Conservation (phyloP, 2,888 invertebrate species). For the Drosophila prolongata region DNA sequence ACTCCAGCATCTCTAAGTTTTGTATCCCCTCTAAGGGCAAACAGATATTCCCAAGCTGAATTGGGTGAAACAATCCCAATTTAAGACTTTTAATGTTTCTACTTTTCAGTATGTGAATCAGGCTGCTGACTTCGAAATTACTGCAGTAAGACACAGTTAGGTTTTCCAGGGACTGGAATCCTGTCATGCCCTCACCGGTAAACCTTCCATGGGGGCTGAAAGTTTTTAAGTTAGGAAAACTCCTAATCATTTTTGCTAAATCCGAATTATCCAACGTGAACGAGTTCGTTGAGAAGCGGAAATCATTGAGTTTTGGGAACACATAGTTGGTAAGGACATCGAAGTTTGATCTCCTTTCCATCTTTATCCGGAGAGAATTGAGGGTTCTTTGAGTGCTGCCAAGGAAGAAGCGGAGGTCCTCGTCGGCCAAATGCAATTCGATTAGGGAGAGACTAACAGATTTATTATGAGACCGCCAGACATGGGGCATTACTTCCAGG, state of each 20-base stretch:
- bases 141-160: slow-evolving; percentile 56
- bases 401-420: slow-evolving; percentile 39
- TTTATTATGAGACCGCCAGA: slow-evolving; percentile 50
- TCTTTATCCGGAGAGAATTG: slow-evolving; percentile 35
- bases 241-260: slow-evolving; percentile 35
- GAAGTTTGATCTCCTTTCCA: slow-evolving; percentile 33
- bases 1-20: slow-evolving; percentile 46
- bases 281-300: slow-evolving; percentile 50
- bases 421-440: slow-evolving; percentile 25
- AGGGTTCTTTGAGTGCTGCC: slow-evolving; percentile 35
- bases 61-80: slow-evolving; percentile 38
- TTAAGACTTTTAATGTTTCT: slow-evolving; percentile 50
- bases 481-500: slow-evolving; percentile 40
- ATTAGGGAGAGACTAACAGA: slow-evolving; percentile 37
- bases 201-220: slow-evolving; percentile 65
- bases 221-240: slow-evolving; percentile 57
- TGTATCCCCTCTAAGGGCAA: slow-evolving; percentile 42
- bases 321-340: slow-evolving; percentile 19
- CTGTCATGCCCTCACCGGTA: slow-evolving; percentile 43
- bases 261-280: slow-evolving; percentile 38
- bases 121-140: slow-evolving; percentile 27
- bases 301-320: slow-evolving; percentile 56
- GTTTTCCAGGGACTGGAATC: slow-evolving; percentile 44
- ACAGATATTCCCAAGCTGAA: background rate
- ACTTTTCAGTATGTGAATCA: slow-evolving; percentile 39